Base-by-base conservation (phyloP, 2,797 vertebrate genomes). In the Sebastes taczanowskii region DNA sequence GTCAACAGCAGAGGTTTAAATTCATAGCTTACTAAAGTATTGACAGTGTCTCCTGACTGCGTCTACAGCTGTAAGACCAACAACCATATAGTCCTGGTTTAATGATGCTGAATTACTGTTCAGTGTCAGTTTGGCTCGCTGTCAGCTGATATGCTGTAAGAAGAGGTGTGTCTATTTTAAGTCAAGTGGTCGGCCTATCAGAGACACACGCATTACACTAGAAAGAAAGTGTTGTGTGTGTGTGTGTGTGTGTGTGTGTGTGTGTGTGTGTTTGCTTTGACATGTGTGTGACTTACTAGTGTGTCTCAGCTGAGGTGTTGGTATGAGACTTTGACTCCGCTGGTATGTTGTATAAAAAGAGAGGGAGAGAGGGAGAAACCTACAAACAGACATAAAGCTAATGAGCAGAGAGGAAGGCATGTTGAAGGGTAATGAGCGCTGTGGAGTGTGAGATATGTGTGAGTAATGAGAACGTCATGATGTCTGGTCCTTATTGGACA, bases 101-200 rank as follows among this genome's bases (percentile, higher is more conserved):
- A 77, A 22, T 38, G 76, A 62, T 75, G 74, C 22, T 71, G 61
- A 77, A 67, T 74, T 35, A 71, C 52, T 62, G 70, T 64, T 82
- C 63, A 22, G 58, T 68, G 66, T 84, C 83, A 70, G 61, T 27
- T n/a, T 53, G 77, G 80, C 77, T 77, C 30, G 2, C 65, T 74
- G 77, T 89, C 86, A 88, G 85, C 84, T 89, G 86, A 86, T 85
- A 79, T 25, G 59, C 73, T 60, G 49, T 68, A 27, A 89, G 74
- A 27, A 89, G 74, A 65, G 74, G 53, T 83, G 77, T 30, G 71
- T 82, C 81, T 91, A 90, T 91, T 89, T 90, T 84, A 86, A 90
- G 86, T 81, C 76, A 27, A 77, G 81, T 64, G 68, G 69, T 23
- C 42, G 35, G 27, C 23, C 55, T 3, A 62, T 71, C 61, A 74